A percentile compares a stretch with the other conserved stretches of the same genome.
phyloP scores from a whole-genome alignment of 1,140 invertebrate genomes.

The Leptopilina clavipes region DNA sequence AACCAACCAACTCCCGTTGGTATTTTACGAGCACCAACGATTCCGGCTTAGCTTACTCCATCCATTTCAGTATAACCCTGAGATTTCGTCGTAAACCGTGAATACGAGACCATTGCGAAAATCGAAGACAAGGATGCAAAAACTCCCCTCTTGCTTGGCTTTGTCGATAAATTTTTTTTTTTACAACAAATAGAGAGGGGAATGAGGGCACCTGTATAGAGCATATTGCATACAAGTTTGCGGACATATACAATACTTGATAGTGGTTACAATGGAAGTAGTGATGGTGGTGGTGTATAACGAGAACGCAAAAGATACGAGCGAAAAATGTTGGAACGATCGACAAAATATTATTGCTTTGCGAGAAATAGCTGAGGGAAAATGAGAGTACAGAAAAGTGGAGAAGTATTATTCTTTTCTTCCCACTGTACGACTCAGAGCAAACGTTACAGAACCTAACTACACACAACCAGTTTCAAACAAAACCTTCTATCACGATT shows the following conservation, averaged over 20 bases:
- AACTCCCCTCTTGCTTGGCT: neutral
- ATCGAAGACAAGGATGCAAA: conserved; percentile 48
- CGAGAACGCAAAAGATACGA: conserved; percentile 23
- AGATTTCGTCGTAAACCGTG: conserved; percentile 53
- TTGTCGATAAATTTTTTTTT: conserved; percentile 28
- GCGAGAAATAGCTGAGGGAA: neutral
- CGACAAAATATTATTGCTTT: conserved; percentile 53
- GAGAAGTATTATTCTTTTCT: neutral
- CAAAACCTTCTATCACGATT: neutral
- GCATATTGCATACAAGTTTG: conserved; percentile 42
- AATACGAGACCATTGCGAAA: conserved; percentile 39
- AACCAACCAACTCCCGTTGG: conserved; percentile 28
- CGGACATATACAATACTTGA: neutral
- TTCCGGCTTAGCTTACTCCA: conserved; percentile 40
- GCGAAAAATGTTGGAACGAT: conserved; percentile 42
- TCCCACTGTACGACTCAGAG: neutral
- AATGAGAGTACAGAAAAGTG: neutral
- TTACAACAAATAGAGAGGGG: neutral
- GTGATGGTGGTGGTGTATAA: neutral
- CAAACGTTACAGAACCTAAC: neutral
- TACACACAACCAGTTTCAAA: neutral
- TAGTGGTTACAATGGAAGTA: conserved; percentile 43
- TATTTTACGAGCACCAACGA: conserved; percentile 47
- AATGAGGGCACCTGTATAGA: conserved; percentile 35
- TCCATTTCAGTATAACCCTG: conserved; percentile 25